Conservation (phyloP, 2,113 vertebrate species). For the Motacilla tschutschensis region DNA sequence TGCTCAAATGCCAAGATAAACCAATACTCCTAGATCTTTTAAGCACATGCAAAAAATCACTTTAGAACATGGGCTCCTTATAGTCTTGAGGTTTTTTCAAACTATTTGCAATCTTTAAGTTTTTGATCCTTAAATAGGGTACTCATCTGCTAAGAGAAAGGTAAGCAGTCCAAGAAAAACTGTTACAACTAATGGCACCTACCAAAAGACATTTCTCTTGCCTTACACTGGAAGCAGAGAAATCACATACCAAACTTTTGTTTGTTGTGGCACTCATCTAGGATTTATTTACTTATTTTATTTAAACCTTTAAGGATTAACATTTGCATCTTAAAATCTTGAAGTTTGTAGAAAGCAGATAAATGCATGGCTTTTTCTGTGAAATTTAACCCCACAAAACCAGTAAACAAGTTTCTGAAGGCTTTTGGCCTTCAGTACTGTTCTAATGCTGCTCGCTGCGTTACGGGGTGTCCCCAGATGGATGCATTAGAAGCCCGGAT, state of each 20-base stretch:
- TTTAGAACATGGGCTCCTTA: neutral
- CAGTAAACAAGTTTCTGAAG: neutral
- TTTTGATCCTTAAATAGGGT: neutral
- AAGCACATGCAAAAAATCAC: neutral
- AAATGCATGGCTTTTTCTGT: conserved; percentile 29
- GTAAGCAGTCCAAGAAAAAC: neutral
- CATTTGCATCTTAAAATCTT: conserved; percentile 26
- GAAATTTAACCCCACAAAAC: conserved; percentile 41
- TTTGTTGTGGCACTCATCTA: neutral
- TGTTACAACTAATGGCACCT: neutral
- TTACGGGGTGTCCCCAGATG: no score
- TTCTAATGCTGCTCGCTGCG: no score
- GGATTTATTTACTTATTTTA: neutral
- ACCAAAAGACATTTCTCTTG: neutral
- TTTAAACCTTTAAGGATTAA: neutral
- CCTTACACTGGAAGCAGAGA: neutral
- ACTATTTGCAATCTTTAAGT: neutral
- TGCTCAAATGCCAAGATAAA: conserved; percentile 28
- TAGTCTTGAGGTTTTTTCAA: neutral
- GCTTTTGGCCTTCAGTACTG: neutral
- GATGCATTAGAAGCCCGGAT: no score
- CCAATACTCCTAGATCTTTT: neutral
- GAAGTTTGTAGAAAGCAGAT: neutral
- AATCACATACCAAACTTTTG: neutral
- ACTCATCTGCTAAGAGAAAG: neutral